phyloP scores from a whole-genome alignment of 2,113 vertebrate genomes.

The Illadopsis cleaveri region DNA sequence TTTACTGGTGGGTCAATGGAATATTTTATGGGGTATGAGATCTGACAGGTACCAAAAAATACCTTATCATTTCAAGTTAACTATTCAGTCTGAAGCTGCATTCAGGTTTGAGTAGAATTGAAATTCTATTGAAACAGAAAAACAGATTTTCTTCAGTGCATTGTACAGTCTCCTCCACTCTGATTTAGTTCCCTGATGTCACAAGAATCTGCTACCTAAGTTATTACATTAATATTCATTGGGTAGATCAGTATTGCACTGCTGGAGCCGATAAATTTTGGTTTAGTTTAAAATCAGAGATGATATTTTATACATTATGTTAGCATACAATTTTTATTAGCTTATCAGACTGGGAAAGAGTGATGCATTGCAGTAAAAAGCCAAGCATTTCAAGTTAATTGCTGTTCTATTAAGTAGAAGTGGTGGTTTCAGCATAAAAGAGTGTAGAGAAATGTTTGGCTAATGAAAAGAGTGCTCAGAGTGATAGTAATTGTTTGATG shows the following conservation, averaged over 20 bases:
- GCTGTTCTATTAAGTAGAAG: slow-evolving; percentile 56
- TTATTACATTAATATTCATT: slow-evolving; percentile 31
- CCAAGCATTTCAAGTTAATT: slow-evolving; percentile 63
- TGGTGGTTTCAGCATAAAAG: slow-evolving; percentile 37
- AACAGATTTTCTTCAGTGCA: not conserved
- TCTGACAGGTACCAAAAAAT: not conserved
- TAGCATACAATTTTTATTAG: slow-evolving; percentile 62
- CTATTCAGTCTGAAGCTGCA: not conserved
- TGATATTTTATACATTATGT: slow-evolving; percentile 57
- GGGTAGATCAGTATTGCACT: not conserved
- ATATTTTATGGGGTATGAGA: not conserved
- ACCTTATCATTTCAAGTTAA: not conserved
- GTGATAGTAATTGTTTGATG: slow-evolving; percentile 19
- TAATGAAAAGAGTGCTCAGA: slow-evolving; percentile 43
- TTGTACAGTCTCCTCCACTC: not conserved
- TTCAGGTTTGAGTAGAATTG: not conserved
- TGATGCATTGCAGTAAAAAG: slow-evolving; percentile 53
- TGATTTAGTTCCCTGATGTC: not conserved
- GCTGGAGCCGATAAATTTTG: slow-evolving; percentile 33
- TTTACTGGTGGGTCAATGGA: not conserved
- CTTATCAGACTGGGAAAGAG: slow-evolving; percentile 32
- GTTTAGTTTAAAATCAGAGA: slow-evolving; percentile 50
- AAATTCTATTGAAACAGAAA: not conserved
- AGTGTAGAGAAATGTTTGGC: slow-evolving; percentile 32
- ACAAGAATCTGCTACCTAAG: not conserved